phyloP scores from a whole-genome alignment of 1,140 invertebrate species.

The Vollenhovia emeryi region DNA sequence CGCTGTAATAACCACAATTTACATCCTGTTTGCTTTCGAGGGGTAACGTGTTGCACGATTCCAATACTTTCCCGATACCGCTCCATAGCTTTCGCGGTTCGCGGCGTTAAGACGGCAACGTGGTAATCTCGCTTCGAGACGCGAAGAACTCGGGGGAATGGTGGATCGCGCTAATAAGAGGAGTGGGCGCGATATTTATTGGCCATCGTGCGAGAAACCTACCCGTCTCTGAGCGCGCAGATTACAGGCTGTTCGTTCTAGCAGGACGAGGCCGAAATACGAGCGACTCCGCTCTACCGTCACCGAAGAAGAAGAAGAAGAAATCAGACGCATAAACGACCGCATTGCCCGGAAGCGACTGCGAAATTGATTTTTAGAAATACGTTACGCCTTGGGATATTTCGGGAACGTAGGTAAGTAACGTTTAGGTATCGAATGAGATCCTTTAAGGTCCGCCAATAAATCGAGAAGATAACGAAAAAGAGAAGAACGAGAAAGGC shows the following conservation, averaged over 20 bases:
- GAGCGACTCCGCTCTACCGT: constrained; percentile 11
- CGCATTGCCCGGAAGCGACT: constrained; percentile 65
- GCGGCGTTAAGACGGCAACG: constrained; percentile 36
- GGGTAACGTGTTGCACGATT: constrained; percentile 19
- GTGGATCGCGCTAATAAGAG: constrained; percentile 68
- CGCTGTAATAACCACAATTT: constrained; percentile 44
- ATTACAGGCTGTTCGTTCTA: constrained; percentile 70
- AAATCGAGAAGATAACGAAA: constrained; percentile 60
- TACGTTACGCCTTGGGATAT: constrained; percentile 57
- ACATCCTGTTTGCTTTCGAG: constrained; percentile 13
- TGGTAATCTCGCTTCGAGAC: constrained; percentile 45
- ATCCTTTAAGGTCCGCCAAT: constrained; percentile 58
- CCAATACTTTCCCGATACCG: constrained; percentile 22
- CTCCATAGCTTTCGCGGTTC: constrained; percentile 37
- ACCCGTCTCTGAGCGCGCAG: constrained; percentile 52
- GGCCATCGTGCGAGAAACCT: constrained; percentile 56
- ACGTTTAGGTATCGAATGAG: constrained; percentile 33
- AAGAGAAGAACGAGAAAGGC: not conserved
- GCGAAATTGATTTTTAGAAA: constrained; percentile 76
- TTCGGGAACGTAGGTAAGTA: constrained; percentile 1
- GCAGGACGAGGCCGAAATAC: constrained; percentile 60
- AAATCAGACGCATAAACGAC: constrained; percentile 56
- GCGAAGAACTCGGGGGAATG: constrained; percentile 53
- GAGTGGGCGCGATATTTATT: constrained; percentile 73
- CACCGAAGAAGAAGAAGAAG: constrained; percentile 57